Evolutionary conservation across 2,797 vertebrate species (phyloP).

Genomic region (Semotilus atromaculatus): DNA sequence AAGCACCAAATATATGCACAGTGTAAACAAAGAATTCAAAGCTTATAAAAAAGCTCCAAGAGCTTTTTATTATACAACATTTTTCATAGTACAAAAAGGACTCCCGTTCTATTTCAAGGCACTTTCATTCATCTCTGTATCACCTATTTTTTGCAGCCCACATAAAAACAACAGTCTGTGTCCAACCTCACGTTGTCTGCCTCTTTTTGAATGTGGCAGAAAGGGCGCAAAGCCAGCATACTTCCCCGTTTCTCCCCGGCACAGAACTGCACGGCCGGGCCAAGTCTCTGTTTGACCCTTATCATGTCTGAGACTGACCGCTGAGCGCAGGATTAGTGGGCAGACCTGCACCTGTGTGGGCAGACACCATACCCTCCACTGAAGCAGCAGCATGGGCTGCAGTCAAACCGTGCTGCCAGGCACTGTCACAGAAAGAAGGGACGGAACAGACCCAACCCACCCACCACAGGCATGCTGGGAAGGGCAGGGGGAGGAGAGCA

Average conservation of each 20-base stretch:
- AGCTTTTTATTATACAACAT: neutral
- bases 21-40: neutral
- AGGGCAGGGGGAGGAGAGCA: conserved; percentile 33
- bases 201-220: conserved; percentile 35
- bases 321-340: conserved; percentile 53
- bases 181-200: conserved; percentile 5
- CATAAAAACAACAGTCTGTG: conserved; percentile 37
- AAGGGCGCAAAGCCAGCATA: conserved; percentile 39
- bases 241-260: conserved; percentile 29
- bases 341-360: conserved; percentile 43
- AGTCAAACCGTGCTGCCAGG: conserved; percentile 44
- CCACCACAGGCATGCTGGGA: conserved; percentile 43
- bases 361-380: conserved; percentile 36
- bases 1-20: neutral
- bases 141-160: conserved; percentile 3
- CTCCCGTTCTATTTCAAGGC: neutral
- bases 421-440: conserved; percentile 34
- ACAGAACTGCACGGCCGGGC: conserved; percentile 35
- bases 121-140: neutral
- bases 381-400: conserved; percentile 45
- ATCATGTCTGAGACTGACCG: conserved; percentile 56
- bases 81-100: neutral
- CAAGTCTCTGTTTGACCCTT: conserved; percentile 62
- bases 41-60: neutral
- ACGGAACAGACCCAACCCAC: conserved; percentile 44